Evolutionary conservation across 37 sponge, comb jelly and placozoan species (phyloP), one percentile per base, ranked within the genome.

Genomic region (Eunapius fragilis): DNA sequence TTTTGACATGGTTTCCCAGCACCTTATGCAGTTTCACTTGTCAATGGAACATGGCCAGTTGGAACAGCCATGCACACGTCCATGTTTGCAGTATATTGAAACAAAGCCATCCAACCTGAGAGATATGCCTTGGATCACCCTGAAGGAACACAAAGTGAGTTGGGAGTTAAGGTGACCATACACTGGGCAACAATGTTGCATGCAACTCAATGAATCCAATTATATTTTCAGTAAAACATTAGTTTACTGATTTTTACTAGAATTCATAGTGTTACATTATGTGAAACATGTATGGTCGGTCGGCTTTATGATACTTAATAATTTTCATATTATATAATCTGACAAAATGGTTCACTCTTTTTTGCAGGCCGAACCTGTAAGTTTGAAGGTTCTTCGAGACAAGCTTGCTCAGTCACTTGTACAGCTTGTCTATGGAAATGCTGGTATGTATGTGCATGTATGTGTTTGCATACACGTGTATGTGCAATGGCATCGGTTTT

Each of bases 361-460:
- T 41, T 58, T 58, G 14, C 17, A 58, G 58, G 22, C 14, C 19
- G 58, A 58, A 17, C 17, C 58, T 58, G 58, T 10, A 58, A 19
- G 58, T 58, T 19, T 58, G 58, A 58, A 58, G 58, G 7, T 58
- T 58, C 17, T 2, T 19, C 58, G 14, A 17, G 58, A 11, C 22
- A 58, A 58, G 22, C 58, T 58, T 4, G 58, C 58, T 58, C 58
- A 58, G 22, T 58, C 58, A 58, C 58, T 58, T 17, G 58, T 58
- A 58, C 83, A 93, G 75, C 85, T 93, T 37, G 90, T 93, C 25
- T 86, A 81, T 84, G 90, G 94, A 22, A 34, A 67, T 35, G 90
- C 94, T 81, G 97, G 97, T 87, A 72, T 85, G 91, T 45, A 17
- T 58, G 58, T 58, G 58, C 58, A 58, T 58, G 19, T 6, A 41